Evolutionary conservation across 2,113 vertebrate genomes (phyloP), one percentile per base, ranked within the genome.

Genomic region (Shinisaurus crocodilurus): DNA sequence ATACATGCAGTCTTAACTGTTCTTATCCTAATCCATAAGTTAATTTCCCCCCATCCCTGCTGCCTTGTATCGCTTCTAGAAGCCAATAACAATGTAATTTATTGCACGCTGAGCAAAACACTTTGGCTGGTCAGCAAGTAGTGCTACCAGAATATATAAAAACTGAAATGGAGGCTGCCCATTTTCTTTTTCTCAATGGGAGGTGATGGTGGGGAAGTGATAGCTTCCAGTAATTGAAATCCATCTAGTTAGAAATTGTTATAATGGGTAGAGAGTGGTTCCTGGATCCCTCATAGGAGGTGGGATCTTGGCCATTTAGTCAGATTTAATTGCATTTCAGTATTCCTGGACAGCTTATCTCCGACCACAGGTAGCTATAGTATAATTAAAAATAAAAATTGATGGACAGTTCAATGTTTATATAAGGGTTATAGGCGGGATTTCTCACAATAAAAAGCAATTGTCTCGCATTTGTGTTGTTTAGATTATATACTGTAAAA

Each of bases 31-130:
- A 90, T 90, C 60, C 57, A 67, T 67, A 32, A 0, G 65, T 32
- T 60, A 79, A 93, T 0, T 34, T 85, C 91, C 82, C 29, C 25
- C 16, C 5, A 29, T 74, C 89, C 82, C 57, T 57, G 34, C 40
- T 57, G 29, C 43, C 25, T 43, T 29, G 43, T 29, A 80, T 60
- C 50, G 90, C 90, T 57, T 76, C 76, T 86, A 2, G 92, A 93
- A 92, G 93, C 91, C 69, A 92, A 91, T 88, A 88, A 93, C 6
- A 23, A 25, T 65, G 87, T 20, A 23, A n/a, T 89, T 94, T 87
- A 89, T 93, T 65, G 1, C 74, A 48, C 34, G 89, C 87, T 63
- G 16, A 32, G 84, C 90, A 88, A 84, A 91, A 89, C 3, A 0
- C 0, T 5, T 65, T 65, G 25, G 40, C 43, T 54, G 88, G 76